These are phyloP conservation scores for Nemopilema nomurai DNA, from an alignment of 30 jellyfish, hydroid and myxozoan species.

Conservation along the genomic window DNA sequence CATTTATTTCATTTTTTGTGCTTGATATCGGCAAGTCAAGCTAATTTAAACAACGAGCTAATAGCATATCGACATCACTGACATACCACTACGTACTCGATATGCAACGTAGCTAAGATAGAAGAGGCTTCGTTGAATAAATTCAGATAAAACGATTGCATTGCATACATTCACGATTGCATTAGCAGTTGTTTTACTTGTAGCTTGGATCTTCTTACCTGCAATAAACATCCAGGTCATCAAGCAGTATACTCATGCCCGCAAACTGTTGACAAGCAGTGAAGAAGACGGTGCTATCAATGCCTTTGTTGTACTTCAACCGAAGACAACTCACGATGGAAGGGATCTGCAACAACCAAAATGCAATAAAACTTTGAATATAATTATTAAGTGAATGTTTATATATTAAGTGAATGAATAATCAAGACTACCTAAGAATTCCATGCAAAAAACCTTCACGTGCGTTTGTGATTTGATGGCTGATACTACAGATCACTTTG, in stretches of 20 bases:
- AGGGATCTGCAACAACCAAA: slow-evolving; percentile 45
- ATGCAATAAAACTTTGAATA: neutral
- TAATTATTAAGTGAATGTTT: neutral
- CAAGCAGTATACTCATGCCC: slow-evolving; percentile 40
- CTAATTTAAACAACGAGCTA: no score
- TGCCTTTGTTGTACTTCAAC: slow-evolving; percentile 49
- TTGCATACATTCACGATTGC: neutral
- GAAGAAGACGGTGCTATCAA: slow-evolving; percentile 58
- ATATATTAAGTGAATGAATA: no score
- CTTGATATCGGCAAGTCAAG: no score
- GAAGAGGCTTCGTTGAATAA: no score
- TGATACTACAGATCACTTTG: no score
- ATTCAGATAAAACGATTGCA: neutral
- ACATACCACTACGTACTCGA: no score
- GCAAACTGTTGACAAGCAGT: slow-evolving; percentile 72
- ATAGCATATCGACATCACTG: no score
- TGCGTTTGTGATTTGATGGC: no score
- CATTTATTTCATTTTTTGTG: no score
- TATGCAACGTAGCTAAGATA: no score
- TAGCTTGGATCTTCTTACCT: slow-evolving; percentile 38
- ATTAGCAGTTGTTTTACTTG: neutral
- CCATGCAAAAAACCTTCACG: no score
- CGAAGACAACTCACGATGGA: slow-evolving; percentile 39
- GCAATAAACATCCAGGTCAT: slow-evolving; percentile 67
- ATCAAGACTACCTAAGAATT: no score